phyloP scores from a whole-genome alignment of 2,797 vertebrate genomes.

The Mus minutoides region DNA sequence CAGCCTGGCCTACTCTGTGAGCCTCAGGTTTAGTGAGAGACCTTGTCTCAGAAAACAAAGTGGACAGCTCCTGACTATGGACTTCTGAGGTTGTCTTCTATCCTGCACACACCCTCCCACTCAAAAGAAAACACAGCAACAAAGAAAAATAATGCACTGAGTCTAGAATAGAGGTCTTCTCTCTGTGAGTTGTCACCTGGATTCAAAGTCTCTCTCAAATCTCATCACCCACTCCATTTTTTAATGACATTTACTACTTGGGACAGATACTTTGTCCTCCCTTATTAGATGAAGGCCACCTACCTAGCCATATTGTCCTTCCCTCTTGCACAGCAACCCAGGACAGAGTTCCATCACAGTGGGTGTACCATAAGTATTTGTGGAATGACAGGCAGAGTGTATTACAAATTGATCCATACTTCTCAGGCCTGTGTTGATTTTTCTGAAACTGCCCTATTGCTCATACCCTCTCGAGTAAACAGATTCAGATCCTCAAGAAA shows the following conservation, averaged over 20 bases:
- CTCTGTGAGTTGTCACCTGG: not conserved
- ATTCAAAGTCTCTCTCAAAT: not conserved
- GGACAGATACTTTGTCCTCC: not conserved
- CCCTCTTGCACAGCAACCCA: not conserved
- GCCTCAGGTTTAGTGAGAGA: not conserved
- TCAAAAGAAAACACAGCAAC: not conserved
- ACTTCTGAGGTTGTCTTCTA: not conserved
- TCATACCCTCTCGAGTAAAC: not conserved
- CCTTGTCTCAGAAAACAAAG: not conserved
- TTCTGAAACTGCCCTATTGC: constrained; percentile 59
- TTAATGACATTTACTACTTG: not conserved
- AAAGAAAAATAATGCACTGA: not conserved
- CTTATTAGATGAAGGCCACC: not conserved
- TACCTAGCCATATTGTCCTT: not conserved
- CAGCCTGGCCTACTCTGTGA: not conserved
- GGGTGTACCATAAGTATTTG: constrained; percentile 30
- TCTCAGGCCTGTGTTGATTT: constrained; percentile 51
- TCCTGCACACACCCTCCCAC: not conserved
- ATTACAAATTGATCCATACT: not conserved
- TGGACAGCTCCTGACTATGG: not conserved
- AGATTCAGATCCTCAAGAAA: constrained; percentile 55
- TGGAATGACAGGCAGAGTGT: constrained; percentile 22
- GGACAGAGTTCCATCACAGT: not conserved
- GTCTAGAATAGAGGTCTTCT: not conserved
- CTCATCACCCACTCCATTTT: not conserved